Percentiles rank a stretch among this genome's conserved stretches.
Evolutionary conservation across 2,797 vertebrate species (phyloP).

Genomic region (Aplochiton taeniatus): DNA sequence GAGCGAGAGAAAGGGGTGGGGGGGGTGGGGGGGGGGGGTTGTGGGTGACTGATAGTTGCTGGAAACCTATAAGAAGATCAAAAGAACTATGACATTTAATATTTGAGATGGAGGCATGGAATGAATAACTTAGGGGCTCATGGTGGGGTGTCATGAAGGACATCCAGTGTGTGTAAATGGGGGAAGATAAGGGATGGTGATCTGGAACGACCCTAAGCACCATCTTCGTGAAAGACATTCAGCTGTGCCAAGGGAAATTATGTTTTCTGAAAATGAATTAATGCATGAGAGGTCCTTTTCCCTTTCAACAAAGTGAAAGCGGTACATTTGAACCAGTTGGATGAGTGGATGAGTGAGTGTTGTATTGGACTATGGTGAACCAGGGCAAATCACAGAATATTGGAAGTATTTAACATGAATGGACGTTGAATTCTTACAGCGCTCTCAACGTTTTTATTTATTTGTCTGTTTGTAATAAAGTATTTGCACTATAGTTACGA

Average conservation of each 20-base stretch:
- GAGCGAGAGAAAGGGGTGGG: slow-evolving; percentile 3
- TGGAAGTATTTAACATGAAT: slow-evolving; percentile 36
- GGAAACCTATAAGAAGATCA: no score
- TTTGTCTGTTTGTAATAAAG: slow-evolving; percentile 46
- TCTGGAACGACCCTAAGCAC: no score
- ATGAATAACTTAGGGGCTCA: neutral
- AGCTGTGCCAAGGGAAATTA: neutral
- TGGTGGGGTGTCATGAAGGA: neutral
- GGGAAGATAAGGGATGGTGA: neutral
- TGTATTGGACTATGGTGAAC: slow-evolving; percentile 20
- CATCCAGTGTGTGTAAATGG: neutral
- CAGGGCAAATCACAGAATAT: slow-evolving; percentile 22
- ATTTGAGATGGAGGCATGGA: neutral
- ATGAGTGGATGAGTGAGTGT: slow-evolving; percentile 3
- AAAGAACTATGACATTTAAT: slow-evolving; percentile 20
- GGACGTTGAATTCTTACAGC: slow-evolving; percentile 18
- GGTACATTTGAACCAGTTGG: slow-evolving; percentile 45
- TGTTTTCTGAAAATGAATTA: no score
- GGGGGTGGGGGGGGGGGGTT: slow-evolving; percentile 27
- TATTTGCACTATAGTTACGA: slow-evolving; percentile 6
- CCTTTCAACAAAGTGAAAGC: slow-evolving; percentile 33
- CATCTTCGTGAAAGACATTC: neutral
- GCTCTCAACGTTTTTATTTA: slow-evolving; percentile 47
- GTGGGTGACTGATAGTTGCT: slow-evolving; percentile 11
- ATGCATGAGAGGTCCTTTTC: neutral